Evolutionary conservation across 2,113 vertebrate genomes (phyloP), one percentile per base, ranked within the genome.

Genomic region (Dicrurus megarhynchus): DNA sequence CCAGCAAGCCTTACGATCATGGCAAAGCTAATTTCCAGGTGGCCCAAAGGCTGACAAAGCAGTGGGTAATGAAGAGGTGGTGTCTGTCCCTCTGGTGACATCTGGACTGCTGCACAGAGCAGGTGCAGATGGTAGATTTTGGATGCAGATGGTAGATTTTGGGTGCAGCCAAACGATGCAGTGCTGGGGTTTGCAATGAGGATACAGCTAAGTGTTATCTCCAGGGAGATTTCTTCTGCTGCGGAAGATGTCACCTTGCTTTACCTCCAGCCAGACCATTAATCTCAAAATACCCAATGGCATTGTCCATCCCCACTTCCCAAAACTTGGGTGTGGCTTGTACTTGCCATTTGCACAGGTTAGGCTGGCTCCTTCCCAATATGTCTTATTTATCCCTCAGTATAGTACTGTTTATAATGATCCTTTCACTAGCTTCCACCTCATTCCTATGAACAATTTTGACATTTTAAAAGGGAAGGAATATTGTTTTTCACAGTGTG

Each of bases 241-340:
- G 9, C 44, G 47, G 27, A 60, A 78, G 39, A 15, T 49, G 42
- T 35, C 19, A 26, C 21, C 33, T 65, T 37, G 22, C 24, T 85
- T 42, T 78, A 44, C 20, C 24, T 59, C 11, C 73, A 90, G n/a
- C 4, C 50, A 67, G 7, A 46, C 50, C 52, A 41, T 41, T 74
- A 24, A 39, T 53, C 22, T 61, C 37, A 52, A 30, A 53, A 41
- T 11, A 44, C 14, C 20, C 14, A 49, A 30, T 41, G 22, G 15
- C 11, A 28, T 0, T 61, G 46, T 10, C 57, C 90, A 33, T 1
- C 2, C 2, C 7, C 1, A 1, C 8, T 37, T 70, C 57, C 56
- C 44, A 83, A 86, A 83, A 46, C 35, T 37, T 2, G 5, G 18
- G 27, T 0, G 1, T 42, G 44, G 35, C 20, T 87, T 16, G 17